Percentiles rank a stretch among this genome's conserved stretches.
Conservation (phyloP, 2,113 vertebrate genomes). For the Mugil cephalus region DNA sequence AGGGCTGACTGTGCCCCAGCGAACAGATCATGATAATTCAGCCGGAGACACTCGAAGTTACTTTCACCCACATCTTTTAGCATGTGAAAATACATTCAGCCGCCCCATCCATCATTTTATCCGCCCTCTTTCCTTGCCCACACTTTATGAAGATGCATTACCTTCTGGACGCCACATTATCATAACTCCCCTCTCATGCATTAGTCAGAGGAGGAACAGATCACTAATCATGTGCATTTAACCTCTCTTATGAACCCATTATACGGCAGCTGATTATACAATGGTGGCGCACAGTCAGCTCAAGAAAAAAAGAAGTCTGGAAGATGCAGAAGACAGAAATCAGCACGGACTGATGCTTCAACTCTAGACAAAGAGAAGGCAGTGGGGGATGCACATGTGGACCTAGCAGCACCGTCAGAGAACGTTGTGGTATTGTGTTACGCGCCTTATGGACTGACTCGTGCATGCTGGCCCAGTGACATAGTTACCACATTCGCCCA, state of each 20-base stretch:
- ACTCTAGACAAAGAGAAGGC: slow-evolving; percentile 39
- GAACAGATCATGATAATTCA: slow-evolving; percentile 12
- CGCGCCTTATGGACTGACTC: slow-evolving; percentile 60
- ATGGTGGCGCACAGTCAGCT: slow-evolving; percentile 43
- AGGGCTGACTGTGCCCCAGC: slow-evolving; percentile 53
- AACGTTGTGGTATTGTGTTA: slow-evolving; percentile 70
- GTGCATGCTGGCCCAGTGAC: slow-evolving; percentile 73
- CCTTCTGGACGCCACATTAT: slow-evolving; percentile 50
- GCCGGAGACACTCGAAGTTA: neutral
- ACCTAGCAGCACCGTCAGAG: slow-evolving; percentile 27
- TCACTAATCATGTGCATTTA: slow-evolving; percentile 66
- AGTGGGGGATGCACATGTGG: slow-evolving; percentile 5
- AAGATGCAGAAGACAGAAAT: slow-evolving; percentile 59
- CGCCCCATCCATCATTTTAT: slow-evolving; percentile 14
- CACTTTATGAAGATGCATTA: slow-evolving; percentile 34
- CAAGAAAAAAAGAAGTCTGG: slow-evolving; percentile 32
- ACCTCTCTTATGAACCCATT: slow-evolving; percentile 67
- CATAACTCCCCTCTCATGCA: slow-evolving; percentile 55
- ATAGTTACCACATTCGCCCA: slow-evolving; percentile 72
- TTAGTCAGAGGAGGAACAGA: slow-evolving; percentile 60
- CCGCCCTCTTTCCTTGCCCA: slow-evolving; percentile 15
- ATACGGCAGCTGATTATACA: slow-evolving; percentile 55
- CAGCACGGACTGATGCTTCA: slow-evolving; percentile 48
- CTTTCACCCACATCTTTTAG: slow-evolving; percentile 17
- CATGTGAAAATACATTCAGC: slow-evolving; percentile 20